Evolutionary conservation across 2,113 vertebrate species (phyloP), one percentile per base, ranked within the genome.

Genomic region (Colinus virginianus): DNA sequence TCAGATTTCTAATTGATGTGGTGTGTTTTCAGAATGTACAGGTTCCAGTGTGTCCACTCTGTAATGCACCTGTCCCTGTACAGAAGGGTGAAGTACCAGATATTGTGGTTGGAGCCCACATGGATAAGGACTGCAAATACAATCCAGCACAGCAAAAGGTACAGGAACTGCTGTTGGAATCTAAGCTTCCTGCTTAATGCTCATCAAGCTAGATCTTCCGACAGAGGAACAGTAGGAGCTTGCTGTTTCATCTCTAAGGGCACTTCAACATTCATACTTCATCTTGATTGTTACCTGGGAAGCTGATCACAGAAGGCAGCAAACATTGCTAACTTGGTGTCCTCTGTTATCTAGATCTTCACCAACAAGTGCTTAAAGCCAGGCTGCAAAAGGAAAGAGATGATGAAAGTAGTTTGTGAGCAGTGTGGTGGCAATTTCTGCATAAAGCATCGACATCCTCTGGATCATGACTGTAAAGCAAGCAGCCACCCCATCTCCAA

Each of bases 21-120:
- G 4, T 38, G 1, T 95, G 3, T 87, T 68, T 74, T 38, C n/a
- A 99, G 99, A 98, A 99, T 84, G 90, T 99, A 55, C 99, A 98
- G 93, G 99, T 99, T 63, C 99, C 99, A 0, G 98, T 99, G 10
- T 99, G 99, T 90, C 99, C 99, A 0, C 96, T 99, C 56, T 99
- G 99, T 94, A 98, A 98, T 46, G 81, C 9, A 4, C 98, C 99
- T 1, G 86, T 99, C 78, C 98, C 99, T 2, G 68, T 99, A 25
- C 98, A 95, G 85, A 98, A 96, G 93, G 99, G 99, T 43, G 98
- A 99, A 94, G 97, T 98, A 87, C 98, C 98, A 11, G 99, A 99
- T 70, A 87, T 98, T 66, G 98, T 98, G 94, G 99, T 99, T 4
- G 97, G 99, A 6, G 98, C 98, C 45, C 99, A 99, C 97, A 99